These are phyloP conservation scores for Cistogaster globosa DNA, from an alignment of 2,888 invertebrate species.

Conservation along the genomic window DNA sequence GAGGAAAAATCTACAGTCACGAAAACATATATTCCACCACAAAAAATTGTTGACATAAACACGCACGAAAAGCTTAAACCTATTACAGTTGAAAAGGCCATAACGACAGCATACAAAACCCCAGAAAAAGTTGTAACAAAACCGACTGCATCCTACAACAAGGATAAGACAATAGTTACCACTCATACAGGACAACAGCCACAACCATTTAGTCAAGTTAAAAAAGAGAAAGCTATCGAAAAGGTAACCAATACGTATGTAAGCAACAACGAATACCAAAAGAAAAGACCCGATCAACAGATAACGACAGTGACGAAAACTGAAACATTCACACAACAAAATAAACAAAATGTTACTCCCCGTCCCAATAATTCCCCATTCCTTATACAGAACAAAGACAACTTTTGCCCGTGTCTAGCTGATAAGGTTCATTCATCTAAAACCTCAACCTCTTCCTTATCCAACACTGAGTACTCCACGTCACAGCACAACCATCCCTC, in stretches of 20 bases:
- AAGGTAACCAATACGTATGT: constrained; percentile 65
- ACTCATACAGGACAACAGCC: constrained; percentile 26
- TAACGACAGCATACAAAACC: constrained; percentile 43
- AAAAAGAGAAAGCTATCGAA: constrained; percentile 59
- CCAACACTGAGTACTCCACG: constrained; percentile 57
- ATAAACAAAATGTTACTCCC: constrained; percentile 76
- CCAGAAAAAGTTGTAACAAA: constrained; percentile 59
- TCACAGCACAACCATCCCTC: constrained; percentile 74
- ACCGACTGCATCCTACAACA: constrained; percentile 19
- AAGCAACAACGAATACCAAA: constrained; percentile 51
- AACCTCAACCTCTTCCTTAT: constrained; percentile 75
- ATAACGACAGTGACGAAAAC: constrained; percentile 68
- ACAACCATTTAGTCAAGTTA: constrained; percentile 42
- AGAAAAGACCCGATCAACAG: constrained; percentile 44
- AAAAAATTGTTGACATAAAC: constrained; percentile 30
- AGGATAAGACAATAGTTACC: constrained; percentile 17
- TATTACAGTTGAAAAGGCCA: constrained; percentile 45
- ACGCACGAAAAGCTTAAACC: constrained; percentile 31
- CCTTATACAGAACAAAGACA: constrained; percentile 75
- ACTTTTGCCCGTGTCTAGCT: constrained; percentile 77
- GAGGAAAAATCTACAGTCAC: constrained; percentile 34
- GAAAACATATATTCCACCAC: constrained; percentile 42
- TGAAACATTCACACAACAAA: constrained; percentile 30
- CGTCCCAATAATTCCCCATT: constrained; percentile 76
- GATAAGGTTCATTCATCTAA: constrained; percentile 77